Percentiles rank a stretch among this genome's conserved stretches.
These are phyloP conservation scores for Zaprionus kolodkinae DNA, from an alignment of 1,140 invertebrate species.

Conservation along the genomic window DNA sequence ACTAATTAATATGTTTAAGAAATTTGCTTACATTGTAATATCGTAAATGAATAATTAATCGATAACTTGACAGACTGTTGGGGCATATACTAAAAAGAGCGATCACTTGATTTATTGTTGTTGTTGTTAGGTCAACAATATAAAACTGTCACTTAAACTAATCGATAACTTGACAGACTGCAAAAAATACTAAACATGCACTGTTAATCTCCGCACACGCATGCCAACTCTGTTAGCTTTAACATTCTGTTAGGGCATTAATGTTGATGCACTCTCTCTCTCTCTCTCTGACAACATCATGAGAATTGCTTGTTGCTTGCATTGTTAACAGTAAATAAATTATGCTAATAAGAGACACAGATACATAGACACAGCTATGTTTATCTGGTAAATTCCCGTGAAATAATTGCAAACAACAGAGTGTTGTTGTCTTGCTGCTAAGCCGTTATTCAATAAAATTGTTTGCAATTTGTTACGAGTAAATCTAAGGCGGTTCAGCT, in stretches of 20 bases:
- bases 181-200: neutral
- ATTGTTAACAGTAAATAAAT: conserved; percentile 17
- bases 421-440: neutral
- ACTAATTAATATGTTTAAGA: neutral
- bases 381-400: neutral
- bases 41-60: neutral
- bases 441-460: conserved; percentile 10
- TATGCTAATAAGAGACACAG: conserved; percentile 12
- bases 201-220: neutral
- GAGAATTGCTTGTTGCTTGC: neutral
- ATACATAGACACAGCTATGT: neutral
- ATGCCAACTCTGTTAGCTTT: neutral
- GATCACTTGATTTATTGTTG: too few species aligned
- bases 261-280: neutral
- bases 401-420: neutral
- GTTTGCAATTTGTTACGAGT: neutral
- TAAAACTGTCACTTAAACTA: too few species aligned
- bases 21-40: neutral
- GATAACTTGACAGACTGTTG: neutral
- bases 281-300: neutral
- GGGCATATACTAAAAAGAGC: too few species aligned
- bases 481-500: neutral
- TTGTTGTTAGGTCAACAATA: too few species aligned
- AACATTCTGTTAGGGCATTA: neutral
- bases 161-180: neutral